Percentiles rank a stretch among this genome's conserved stretches.
Conservation (phyloP, 2,113 vertebrate species). For the Propithecus coquereli region DNA sequence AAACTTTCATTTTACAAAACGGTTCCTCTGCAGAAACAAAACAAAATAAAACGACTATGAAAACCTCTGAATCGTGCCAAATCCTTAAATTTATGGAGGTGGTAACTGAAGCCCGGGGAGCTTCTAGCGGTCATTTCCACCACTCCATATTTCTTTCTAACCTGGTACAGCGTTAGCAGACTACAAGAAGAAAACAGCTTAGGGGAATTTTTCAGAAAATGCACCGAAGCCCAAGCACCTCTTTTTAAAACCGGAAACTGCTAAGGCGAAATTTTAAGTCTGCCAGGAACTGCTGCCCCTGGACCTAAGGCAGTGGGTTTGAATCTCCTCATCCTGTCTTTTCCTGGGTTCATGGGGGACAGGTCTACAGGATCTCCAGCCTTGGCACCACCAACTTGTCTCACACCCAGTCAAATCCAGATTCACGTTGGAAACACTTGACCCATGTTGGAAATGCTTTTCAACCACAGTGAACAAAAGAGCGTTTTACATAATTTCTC, state of each 20-base stretch:
- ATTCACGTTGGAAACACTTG: neutral
- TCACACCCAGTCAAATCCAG: neutral
- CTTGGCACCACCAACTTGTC: neutral
- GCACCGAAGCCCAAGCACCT: neutral
- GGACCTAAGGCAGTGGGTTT: accelerated
- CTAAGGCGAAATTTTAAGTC: neutral
- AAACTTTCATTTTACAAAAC: constrained; percentile 38
- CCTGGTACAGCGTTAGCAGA: neutral
- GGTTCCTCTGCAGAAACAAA: constrained; percentile 41
- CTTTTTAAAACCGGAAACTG: neutral
- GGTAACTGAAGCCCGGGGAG: neutral
- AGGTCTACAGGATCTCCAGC: neutral
- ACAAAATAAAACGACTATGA: constrained; percentile 9
- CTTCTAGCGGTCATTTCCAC: neutral
- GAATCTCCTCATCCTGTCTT: neutral
- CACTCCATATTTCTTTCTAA: neutral
- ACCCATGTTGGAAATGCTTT: neutral
- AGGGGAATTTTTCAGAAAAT: neutral
- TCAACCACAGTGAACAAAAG: neutral
- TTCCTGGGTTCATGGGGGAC: no score
- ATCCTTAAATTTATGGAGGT: constrained; percentile 20
- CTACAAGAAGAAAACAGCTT: neutral
- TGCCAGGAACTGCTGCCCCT: neutral
- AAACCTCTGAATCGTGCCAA: constrained; percentile 33
- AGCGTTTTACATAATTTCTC: neutral